Percentiles rank a stretch among this genome's conserved stretches.
These are phyloP conservation scores for Campylomormyrus numenius DNA, from an alignment of 2,113 vertebrate species.

Conservation along the genomic window DNA sequence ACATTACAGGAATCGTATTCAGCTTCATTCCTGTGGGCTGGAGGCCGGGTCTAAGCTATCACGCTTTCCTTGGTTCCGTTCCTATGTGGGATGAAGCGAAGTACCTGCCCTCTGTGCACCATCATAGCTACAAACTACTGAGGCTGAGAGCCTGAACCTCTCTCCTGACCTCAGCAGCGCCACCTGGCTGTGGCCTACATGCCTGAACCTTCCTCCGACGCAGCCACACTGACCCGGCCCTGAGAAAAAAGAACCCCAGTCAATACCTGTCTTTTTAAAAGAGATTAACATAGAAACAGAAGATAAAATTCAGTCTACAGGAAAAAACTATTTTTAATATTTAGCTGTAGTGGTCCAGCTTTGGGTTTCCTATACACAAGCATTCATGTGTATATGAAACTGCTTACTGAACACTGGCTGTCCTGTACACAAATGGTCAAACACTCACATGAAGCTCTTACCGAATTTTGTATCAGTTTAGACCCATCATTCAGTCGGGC, in stretches of 20 bases:
- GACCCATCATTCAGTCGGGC: slow-evolving; percentile 28
- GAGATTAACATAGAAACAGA: neutral
- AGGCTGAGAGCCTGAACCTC: neutral
- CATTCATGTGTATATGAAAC: neutral
- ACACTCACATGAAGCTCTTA: slow-evolving; percentile 5
- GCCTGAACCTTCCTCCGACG: slow-evolving; percentile 51
- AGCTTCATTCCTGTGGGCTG: neutral
- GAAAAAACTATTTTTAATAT: neutral
- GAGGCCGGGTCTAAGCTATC: neutral
- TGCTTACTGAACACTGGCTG: no score
- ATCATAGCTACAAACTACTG: neutral
- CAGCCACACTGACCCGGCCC: slow-evolving; percentile 34
- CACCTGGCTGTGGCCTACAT: slow-evolving; percentile 43
- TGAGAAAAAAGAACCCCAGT: slow-evolving; percentile 17
- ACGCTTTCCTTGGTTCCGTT: neutral
- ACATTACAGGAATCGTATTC: neutral
- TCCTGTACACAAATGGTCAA: neutral
- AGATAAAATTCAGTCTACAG: neutral
- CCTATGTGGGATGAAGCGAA: neutral
- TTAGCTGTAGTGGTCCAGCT: neutral
- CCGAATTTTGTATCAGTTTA: slow-evolving; percentile 25
- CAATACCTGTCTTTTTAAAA: neutral
- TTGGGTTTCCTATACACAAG: neutral
- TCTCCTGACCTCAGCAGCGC: neutral
- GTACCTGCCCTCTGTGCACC: neutral